Conservation (phyloP, 2,888 invertebrate species). For the Pilophorus perplexus region DNA sequence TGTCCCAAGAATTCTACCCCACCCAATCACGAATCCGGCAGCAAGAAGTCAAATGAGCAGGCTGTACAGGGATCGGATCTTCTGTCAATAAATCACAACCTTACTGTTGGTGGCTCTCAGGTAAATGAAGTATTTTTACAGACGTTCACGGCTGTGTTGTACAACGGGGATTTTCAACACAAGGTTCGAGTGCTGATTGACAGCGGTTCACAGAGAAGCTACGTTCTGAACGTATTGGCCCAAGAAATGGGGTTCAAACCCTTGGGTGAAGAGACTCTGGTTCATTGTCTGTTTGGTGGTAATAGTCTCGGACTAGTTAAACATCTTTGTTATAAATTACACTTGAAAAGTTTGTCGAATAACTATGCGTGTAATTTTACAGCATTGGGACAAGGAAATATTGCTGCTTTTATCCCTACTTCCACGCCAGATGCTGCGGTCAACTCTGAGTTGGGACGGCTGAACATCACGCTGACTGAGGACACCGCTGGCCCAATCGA, state of each 20-base stretch:
- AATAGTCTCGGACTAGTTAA: background rate
- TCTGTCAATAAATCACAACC: conserved; percentile 2
- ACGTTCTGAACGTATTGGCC: background rate
- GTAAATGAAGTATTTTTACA: conserved; percentile 28
- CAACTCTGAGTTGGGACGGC: background rate
- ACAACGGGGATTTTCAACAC: background rate
- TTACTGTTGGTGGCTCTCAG: background rate
- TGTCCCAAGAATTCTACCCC: background rate
- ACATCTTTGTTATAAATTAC: background rate
- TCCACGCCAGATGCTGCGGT: background rate
- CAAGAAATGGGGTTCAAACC: background rate
- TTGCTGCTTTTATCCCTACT: background rate
- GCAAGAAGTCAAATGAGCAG: background rate
- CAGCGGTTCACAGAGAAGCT: conserved; percentile 3
- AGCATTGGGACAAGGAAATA: too few species aligned
- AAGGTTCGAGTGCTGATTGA: conserved; percentile 17
- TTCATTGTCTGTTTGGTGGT: conserved; percentile 29
- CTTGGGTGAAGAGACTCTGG: conserved; percentile 1
- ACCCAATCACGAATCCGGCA: background rate
- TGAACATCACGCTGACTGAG: background rate
- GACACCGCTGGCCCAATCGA: conserved; percentile 12
- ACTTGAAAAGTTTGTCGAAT: background rate
- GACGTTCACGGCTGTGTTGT: conserved; percentile 6
- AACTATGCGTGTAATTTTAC: background rate
- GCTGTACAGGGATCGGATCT: conserved; percentile 5